Conservation (phyloP, 1,140 invertebrate species). For the Dendrolimus punctatus region DNA sequence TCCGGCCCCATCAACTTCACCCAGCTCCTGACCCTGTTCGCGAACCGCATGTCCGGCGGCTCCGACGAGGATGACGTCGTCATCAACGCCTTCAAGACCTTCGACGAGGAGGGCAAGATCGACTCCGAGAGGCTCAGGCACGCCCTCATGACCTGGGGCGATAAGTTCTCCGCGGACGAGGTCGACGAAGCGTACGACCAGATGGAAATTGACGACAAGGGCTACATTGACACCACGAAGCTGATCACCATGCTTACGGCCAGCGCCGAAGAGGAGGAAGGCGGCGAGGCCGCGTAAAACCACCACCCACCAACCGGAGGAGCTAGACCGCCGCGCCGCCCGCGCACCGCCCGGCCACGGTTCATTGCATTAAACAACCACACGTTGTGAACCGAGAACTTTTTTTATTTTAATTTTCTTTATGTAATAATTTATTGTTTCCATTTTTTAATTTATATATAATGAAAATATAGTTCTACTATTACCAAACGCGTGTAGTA, state of each 20-base stretch:
- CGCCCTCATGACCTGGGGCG: conserved; percentile 95
- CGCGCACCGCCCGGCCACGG: conserved; percentile 40
- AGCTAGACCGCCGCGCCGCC: conserved; percentile 7
- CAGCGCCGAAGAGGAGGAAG: conserved; percentile 82
- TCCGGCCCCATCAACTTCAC: conserved; percentile 97
- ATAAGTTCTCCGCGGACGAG: conserved; percentile 95
- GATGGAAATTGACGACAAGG: conserved; percentile 94
- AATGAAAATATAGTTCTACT: conserved; percentile 71
- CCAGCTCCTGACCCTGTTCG: conserved; percentile 93
- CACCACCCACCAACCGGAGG: conserved; percentile 12
- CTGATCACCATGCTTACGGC: conserved; percentile 92
- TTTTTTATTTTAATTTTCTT: conserved; percentile 53
- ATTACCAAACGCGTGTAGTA: conserved; percentile 51
- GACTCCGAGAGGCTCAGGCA: conserved; percentile 93
- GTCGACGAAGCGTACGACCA: conserved; percentile 96
- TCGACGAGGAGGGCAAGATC: conserved; percentile 92
- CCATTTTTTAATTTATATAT: conserved; percentile 71
- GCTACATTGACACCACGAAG: conserved; percentile 92
- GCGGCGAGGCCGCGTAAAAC: conserved; percentile 75
- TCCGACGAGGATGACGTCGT: conserved; percentile 96
- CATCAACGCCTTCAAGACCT: conserved; percentile 95
- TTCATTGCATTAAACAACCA: conserved; percentile 42
- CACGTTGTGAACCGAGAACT: conserved; percentile 45
- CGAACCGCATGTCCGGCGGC: conserved; percentile 86
- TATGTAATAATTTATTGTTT: conserved; percentile 68